A percentile compares a stretch with the other conserved stretches of the same genome.
Evolutionary conservation across 2,888 invertebrate species (phyloP).

Genomic region (Epistrophe grossulariae): DNA sequence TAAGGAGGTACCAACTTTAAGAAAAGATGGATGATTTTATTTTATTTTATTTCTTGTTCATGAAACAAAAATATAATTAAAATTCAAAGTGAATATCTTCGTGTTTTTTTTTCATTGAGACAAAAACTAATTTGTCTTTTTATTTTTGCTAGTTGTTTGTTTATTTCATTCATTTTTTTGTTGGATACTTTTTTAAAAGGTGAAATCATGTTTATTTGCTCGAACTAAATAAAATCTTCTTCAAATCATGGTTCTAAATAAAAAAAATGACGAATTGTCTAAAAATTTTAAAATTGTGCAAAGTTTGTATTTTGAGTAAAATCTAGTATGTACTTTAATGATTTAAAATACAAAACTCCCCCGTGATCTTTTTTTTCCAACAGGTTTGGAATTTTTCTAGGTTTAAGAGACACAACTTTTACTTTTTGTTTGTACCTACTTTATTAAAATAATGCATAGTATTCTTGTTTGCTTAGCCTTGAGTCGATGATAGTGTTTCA

Average conservation of each 20-base stretch:
- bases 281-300: neutral
- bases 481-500: neutral
- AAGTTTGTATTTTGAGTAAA: neutral
- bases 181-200: neutral
- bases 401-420: too few relatives aligned
- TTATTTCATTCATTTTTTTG: neutral
- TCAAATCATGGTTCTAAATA: neutral
- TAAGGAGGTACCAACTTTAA: neutral
- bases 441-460: neutral
- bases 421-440: too few relatives aligned
- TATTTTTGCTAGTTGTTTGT: neutral
- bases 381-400: neutral
- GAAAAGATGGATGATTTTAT: neutral
- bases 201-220: neutral
- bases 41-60: too few relatives aligned
- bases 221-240: neutral
- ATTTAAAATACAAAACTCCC: neutral
- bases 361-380: neutral
- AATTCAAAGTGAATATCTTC: neutral
- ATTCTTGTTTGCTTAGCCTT: slow-evolving; percentile 14
- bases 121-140: neutral
- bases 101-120: neutral
- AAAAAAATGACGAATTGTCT: slow-evolving; percentile 4
- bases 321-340: neutral
- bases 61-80: neutral